phyloP scores from a whole-genome alignment of 37 sponge, comb jelly and placozoan genomes.

The Geodia barretti region DNA sequence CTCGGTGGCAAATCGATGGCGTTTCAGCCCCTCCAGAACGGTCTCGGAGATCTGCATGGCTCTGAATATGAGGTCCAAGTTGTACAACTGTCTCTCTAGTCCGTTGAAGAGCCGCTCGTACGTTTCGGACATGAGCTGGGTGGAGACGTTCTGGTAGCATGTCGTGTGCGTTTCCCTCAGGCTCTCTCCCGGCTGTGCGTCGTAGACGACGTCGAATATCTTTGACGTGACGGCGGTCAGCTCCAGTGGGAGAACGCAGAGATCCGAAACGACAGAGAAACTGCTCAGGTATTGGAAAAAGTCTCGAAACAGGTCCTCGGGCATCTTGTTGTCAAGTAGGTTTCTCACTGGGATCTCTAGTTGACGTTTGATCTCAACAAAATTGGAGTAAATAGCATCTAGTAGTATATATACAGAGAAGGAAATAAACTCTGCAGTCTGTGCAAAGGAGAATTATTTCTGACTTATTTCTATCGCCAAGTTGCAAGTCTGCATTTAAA shows the following conservation, averaged over 20 bases:
- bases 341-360: neutral
- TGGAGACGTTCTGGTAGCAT: slow-evolving; percentile 23
- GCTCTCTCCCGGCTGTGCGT: neutral
- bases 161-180: neutral
- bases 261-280: slow-evolving; percentile 18
- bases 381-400: slow-evolving; percentile 14
- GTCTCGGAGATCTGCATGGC: slow-evolving; percentile 14
- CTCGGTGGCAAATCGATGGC: slow-evolving; percentile 8
- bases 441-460: too few species aligned
- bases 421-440: too few species aligned
- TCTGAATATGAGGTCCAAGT: slow-evolving; percentile 6
- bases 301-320: slow-evolving; percentile 12
- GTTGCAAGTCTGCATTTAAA: too few species aligned
- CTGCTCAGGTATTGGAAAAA: slow-evolving; percentile 25
- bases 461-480: too few species aligned
- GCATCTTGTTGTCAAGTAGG: neutral
- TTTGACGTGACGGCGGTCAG: neutral
- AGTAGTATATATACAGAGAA: too few species aligned
- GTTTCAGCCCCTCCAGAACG: neutral
- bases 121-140: neutral
- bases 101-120: neutral
- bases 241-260: slow-evolving; percentile 17
- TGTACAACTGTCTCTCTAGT: slow-evolving; percentile 21
- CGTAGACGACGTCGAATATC: neutral
- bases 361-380: neutral